Evolutionary conservation across 2,797 vertebrate genomes (phyloP).

Genomic region (Scyliorhinus canicula): DNA sequence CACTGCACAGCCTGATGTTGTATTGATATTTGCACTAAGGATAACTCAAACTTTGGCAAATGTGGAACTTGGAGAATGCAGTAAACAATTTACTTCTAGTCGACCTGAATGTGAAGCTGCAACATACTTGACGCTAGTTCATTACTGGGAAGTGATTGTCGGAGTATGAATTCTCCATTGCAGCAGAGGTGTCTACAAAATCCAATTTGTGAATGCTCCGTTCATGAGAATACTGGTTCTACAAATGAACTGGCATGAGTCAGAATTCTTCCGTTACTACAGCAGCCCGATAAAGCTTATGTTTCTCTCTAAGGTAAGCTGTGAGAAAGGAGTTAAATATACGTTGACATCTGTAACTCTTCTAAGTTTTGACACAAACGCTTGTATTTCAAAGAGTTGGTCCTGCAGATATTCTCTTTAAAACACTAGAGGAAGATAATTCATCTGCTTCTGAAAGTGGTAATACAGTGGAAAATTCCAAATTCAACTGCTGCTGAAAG

Average conservation of each 20-base stretch:
- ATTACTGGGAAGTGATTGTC: not conserved
- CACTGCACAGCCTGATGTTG: not conserved
- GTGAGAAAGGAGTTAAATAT: slow-evolving; percentile 78
- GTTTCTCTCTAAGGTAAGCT: slow-evolving; percentile 81
- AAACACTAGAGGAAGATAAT: not conserved
- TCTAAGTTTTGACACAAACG: slow-evolving; percentile 54
- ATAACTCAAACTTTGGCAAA: not conserved
- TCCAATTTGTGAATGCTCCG: not conserved
- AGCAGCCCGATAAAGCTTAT: slow-evolving; percentile 92
- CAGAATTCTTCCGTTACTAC: slow-evolving; percentile 56
- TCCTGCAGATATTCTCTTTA: not conserved
- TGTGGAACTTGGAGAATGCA: slow-evolving; percentile 1
- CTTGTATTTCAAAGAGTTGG: slow-evolving; percentile 43
- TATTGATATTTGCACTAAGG: slow-evolving; percentile 3
- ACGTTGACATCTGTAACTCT: slow-evolving; percentile 74
- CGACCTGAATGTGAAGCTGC: not conserved
- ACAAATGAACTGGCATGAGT: not conserved
- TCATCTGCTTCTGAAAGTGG: not conserved
- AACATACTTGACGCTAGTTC: not conserved
- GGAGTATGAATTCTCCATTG: not conserved
- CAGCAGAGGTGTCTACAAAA: not conserved
- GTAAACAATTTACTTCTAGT: slow-evolving; percentile 25
- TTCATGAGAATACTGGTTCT: slow-evolving; percentile 8
- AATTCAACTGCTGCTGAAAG: not conserved
- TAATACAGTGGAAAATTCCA: not conserved